Base-by-base conservation (phyloP, 2,113 vertebrate genomes). In the Lagopus muta region DNA sequence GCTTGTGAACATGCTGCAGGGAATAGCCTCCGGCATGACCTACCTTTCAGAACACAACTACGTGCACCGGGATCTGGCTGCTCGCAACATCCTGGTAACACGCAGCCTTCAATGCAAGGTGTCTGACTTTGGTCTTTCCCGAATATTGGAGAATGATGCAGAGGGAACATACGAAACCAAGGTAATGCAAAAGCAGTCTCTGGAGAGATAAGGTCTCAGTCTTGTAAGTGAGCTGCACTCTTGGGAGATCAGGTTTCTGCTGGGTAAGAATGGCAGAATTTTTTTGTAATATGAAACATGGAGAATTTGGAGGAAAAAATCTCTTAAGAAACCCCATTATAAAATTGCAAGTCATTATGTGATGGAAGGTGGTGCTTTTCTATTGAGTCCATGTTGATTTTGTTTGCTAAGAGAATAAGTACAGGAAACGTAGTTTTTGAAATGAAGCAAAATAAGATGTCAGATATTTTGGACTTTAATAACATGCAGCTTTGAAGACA, bases 91-190 rank as follows among this genome's bases (percentile, higher is more conserved):
- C 96, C 86, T 98, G 75, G 98, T 98, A 18, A 97, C 94, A 40
- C 97, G 97, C 82, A 96, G 82, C 55, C 93, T 98, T 61, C 97
- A 98, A 1, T 98, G 98, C 95, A 98, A 98, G 81, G 98, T 98
- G 57, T 98, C 98, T 8, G 98, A 98, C 95, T 98, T 98, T 0
- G 98, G 98, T 65, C 96, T 98, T 55, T 97, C 98, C 9, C 97
- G 98, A 32, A 96, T 98, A 70, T 61, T 98, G 80, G 97, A 98
- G 90, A 97, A 97, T 25, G 94, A 97, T 1, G 95, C 96, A 10
- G 98, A 98, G 25, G 98, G 98, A 80, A 98, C 97, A 24, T 98
- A 98, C 3, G 98, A 98, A 96, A 98, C 98, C 43, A 98, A 98
- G 98, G 98, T 98, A 73, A 96, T 1, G 10, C 66, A 78, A 40